Evolutionary conservation across 2,888 invertebrate species (phyloP), one percentile per base, ranked within the genome.

Genomic region (Apamea monoglypha): DNA sequence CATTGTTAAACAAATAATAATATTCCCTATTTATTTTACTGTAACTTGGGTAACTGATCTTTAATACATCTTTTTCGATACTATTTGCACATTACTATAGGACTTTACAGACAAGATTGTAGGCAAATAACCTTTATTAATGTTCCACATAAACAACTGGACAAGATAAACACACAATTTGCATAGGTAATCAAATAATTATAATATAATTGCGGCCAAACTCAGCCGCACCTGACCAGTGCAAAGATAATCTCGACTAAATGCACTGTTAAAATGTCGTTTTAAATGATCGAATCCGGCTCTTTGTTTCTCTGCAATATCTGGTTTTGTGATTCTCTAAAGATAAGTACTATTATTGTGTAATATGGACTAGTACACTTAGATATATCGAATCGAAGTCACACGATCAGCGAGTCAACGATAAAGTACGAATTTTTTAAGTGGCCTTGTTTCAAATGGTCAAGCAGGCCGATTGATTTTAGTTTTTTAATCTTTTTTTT

Each of bases 331-430:
- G 92, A 92, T 92, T 92, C 91, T 91, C 82, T 86, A 80, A 83
- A 89, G 91, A 92, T 92, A 92, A 91, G 85, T 86, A 87, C 81
- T 90, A 89, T 91, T 91, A 92, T 92, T 92, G 90, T 90, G 89
- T 91, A 92, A 92, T 89, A 82, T 79, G 76, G 85, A 88, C 84
- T 87, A 84, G 88, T 87, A 86, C 85, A 89, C 86, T 90, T 85
- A 87, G 86, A 87, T 86, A 87, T 89, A 89, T 89, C 84, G 82
- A 89, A 89, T 89, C 84, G 86, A 87, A 87, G 78, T 83, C 83
- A 81, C 81, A 89, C n/a, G 56, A 59, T 59, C 56, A 59, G n/a
- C 56, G 56, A 59, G n/a, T 59, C 56, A n/a, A 78, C 53, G 81
- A 80, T 78, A 44, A 74, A 64, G 64, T 36, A 78, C 50, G 71